Conservation (phyloP, 2,888 invertebrate species). For the Physocephala rufipes region DNA sequence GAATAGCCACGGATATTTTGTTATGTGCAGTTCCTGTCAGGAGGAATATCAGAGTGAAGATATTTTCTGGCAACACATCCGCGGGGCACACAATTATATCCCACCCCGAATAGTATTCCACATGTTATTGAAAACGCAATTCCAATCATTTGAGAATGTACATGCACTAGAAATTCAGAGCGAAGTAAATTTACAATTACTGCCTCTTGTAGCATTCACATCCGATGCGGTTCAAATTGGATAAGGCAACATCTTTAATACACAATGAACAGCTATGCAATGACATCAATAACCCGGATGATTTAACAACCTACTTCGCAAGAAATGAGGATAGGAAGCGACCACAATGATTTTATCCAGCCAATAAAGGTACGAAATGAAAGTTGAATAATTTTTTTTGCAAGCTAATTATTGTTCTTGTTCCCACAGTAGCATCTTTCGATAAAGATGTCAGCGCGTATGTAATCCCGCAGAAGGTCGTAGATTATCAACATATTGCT, state of each 20-base stretch:
- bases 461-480: background rate
- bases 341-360: background rate
- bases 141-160: background rate
- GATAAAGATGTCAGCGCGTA: slow-evolving; percentile 5
- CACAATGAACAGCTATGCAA: slow-evolving; percentile 25
- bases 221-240: slow-evolving; percentile 11
- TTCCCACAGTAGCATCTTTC: background rate
- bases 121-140: slow-evolving; percentile 9
- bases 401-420: background rate
- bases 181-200: too few species aligned
- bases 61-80: slow-evolving; percentile 36
- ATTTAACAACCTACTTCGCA: slow-evolving; percentile 6
- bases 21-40: slow-evolving; percentile 39
- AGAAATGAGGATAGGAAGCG: slow-evolving; percentile 8
- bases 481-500: slow-evolving; percentile 37
- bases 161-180: background rate
- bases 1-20: slow-evolving; percentile 34
- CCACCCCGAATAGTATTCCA: slow-evolving; percentile 23
- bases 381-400: background rate
- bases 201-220: background rate
- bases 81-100: slow-evolving; percentile 33
- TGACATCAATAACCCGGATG: slow-evolving; percentile 33
- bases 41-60: slow-evolving; percentile 36
- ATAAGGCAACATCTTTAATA: slow-evolving; percentile 3
- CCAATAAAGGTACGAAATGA: slow-evolving; percentile 7